Evolutionary conservation across 2,797 vertebrate genomes (phyloP).

Genomic region (Sciurus carolinensis): DNA sequence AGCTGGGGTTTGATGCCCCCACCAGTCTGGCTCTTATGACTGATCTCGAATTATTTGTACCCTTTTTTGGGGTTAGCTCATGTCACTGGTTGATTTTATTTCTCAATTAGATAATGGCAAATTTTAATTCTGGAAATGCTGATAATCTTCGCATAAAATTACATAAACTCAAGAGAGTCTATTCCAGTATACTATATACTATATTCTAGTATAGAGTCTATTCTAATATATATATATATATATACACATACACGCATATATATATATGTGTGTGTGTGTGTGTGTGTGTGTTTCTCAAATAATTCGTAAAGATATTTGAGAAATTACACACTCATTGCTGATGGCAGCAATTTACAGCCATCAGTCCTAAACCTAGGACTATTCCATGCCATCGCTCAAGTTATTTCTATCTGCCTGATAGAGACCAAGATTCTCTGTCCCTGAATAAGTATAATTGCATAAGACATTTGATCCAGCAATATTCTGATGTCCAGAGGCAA

Average conservation of each 20-base stretch:
- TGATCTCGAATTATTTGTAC: conserved; percentile 45
- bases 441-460: background rate
- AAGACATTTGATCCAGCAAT: background rate
- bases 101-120: conserved; percentile 44
- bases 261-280: background rate
- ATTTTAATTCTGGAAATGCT: conserved; percentile 53
- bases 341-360: background rate
- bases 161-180: background rate
- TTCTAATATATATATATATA: background rate
- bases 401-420: background rate
- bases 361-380: background rate
- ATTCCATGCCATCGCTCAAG: background rate
- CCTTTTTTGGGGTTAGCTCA: background rate
- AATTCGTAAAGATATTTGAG: conserved; percentile 31
- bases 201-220: background rate
- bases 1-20: background rate
- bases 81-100: conserved; percentile 20
- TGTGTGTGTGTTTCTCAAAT: background rate
- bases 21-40: background rate
- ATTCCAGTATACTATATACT: background rate
- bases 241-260: too few relatives aligned
- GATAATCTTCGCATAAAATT: conserved; percentile 13
- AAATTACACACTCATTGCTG: background rate
- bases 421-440: conserved; percentile 36
- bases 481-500: conserved; percentile 9